Percentiles rank a stretch among this genome's conserved stretches.
These are phyloP conservation scores for Achatina immaculata DNA, from an alignment of 1,140 invertebrate genomes.

Conservation along the genomic window DNA sequence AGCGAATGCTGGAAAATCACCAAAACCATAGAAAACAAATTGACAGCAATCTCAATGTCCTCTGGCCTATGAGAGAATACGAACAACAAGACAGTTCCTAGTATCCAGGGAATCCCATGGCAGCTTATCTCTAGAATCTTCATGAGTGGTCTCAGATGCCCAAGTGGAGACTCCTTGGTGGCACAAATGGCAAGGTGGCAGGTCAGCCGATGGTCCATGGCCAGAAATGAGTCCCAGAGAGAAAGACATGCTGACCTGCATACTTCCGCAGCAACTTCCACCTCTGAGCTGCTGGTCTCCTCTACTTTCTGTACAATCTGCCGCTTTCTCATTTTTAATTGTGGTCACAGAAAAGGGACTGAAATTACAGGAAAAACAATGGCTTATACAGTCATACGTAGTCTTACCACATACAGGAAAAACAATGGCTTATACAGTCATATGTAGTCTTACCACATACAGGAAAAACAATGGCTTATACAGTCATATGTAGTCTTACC, in stretches of 20 bases:
- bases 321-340: constrained; percentile 27
- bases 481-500: no score
- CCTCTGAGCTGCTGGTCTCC: neutral
- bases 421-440: no score
- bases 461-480: no score
- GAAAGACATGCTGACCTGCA: constrained; percentile 34
- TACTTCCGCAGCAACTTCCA: constrained; percentile 32
- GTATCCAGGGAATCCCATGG: constrained; percentile 89
- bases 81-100: constrained; percentile 80
- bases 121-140: constrained; percentile 82
- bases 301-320: constrained; percentile 22
- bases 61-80: constrained; percentile 79
- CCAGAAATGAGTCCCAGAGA: constrained; percentile 41
- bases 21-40: constrained; percentile 85
- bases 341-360: neutral
- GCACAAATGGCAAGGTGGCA: constrained; percentile 61
- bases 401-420: no score
- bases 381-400: no score
- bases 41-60: constrained; percentile 85
- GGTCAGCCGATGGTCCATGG: constrained; percentile 48
- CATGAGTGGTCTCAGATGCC: constrained; percentile 66
- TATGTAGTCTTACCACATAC: no score
- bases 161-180: constrained; percentile 50
- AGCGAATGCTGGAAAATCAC: no score
- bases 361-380: no score